Conservation (phyloP, 2,797 vertebrate species). For the Netta rufina region DNA sequence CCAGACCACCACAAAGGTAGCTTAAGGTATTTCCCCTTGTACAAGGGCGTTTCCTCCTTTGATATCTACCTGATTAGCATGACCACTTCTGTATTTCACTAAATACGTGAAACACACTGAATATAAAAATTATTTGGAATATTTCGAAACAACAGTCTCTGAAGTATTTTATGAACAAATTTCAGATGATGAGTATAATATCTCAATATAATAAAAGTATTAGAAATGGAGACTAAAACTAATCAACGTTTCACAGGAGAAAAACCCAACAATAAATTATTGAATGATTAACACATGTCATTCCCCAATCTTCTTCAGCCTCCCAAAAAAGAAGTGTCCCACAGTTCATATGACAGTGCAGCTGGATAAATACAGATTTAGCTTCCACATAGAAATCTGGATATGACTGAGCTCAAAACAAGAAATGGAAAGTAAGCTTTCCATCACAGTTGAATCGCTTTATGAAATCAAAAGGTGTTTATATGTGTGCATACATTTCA, state of each 20-base stretch:
- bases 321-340: neutral
- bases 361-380: neutral
- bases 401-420: neutral
- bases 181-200: neutral
- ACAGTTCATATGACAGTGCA: neutral
- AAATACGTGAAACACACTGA: neutral
- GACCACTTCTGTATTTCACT: neutral
- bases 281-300: neutral
- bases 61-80: neutral
- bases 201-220: neutral
- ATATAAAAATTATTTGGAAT: neutral
- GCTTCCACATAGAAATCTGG: neutral
- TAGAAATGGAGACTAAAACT: neutral
- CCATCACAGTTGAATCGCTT: neutral
- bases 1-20: neutral
- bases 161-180: neutral
- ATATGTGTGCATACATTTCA: neutral
- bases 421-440: neutral
- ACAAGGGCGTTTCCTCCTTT: neutral
- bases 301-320: neutral
- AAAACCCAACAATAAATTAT: neutral
- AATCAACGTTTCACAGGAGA: neutral
- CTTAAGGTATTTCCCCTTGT: neutral
- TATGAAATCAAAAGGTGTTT: neutral
- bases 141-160: neutral